Evolutionary conservation across 1,140 invertebrate species (phyloP), one percentile per base, ranked within the genome.

Genomic region (Macrosteles quadrilineatus): DNA sequence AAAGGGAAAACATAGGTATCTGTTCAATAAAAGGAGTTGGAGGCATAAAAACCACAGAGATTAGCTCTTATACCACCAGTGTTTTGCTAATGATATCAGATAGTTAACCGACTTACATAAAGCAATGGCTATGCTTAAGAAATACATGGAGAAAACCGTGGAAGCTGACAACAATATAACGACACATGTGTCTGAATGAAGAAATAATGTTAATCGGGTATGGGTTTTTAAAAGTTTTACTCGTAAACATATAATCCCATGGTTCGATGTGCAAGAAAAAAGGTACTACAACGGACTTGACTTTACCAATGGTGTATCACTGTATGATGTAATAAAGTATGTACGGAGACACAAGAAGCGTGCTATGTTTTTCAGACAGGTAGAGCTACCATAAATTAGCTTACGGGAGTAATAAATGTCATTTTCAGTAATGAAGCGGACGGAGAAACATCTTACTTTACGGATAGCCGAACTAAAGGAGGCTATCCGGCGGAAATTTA

Each of bases 61-160:
- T 9, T 4, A 9, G 14, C 4, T n/a, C 4, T 4, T 19, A 11
- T 19, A 50, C 55, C 21, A 6, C 55, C 55, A 2, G 27, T 59
- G 27, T 59, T 27, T n/a, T 59, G 23, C 21, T 59, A 31, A 59
- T 59, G 55, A 59, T 59, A n/a, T 59, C 55, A 59, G 12, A 6
- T 3, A 23, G 14, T 27, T 2, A 27, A 29, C 12, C 9, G 9
- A 6, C 27, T 6, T 59, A 27, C 55, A 59, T n/a, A 50, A n/a
- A 21, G 4, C 21, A 3, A 36, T 36, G 4, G 14, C 4, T 6
- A 36, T 4, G n/a, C n/a, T 11, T 19, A 50, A 50, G n/a, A 19
- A 50, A 21, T 50, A 50, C n/a, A 50, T 50, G 47, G 47, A 50
- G 4, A 50, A 50, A 21, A 6, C 6, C n/a, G 47, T 50, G 3